Conservation (phyloP, 2,888 invertebrate genomes). For the Aplocera efformata region DNA sequence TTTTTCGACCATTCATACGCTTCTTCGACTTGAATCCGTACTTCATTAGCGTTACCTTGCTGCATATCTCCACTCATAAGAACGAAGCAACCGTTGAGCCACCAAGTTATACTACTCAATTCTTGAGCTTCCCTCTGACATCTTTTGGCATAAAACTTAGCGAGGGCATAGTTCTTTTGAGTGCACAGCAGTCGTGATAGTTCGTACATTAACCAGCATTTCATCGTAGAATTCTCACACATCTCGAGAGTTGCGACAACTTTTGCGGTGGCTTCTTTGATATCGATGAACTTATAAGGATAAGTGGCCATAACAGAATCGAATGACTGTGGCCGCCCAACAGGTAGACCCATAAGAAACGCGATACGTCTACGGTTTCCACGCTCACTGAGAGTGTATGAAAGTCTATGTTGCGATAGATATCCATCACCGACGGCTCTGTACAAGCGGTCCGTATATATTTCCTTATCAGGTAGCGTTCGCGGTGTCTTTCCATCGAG, state of each 20-base stretch:
- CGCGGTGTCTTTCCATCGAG: slow-evolving; percentile 63
- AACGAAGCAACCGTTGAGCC: slow-evolving; percentile 68
- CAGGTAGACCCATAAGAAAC: slow-evolving; percentile 67
- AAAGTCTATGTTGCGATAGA: slow-evolving; percentile 60
- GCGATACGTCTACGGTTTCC: slow-evolving; percentile 69
- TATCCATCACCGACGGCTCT: slow-evolving; percentile 69
- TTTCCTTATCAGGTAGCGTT: slow-evolving; percentile 65
- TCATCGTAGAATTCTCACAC: slow-evolving; percentile 72
- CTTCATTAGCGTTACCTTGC: slow-evolving; percentile 70
- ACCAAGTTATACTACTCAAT: slow-evolving; percentile 60
- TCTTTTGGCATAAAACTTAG: slow-evolving; percentile 69
- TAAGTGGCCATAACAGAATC: slow-evolving; percentile 74
- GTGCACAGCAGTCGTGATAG: slow-evolving; percentile 58
- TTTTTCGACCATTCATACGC: slow-evolving; percentile 66
- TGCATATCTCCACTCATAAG: slow-evolving; percentile 74
- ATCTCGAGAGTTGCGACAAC: slow-evolving; percentile 57
- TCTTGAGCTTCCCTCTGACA: slow-evolving; percentile 68
- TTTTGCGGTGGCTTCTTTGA: slow-evolving; percentile 60
- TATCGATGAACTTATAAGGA: slow-evolving; percentile 67
- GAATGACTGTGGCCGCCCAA: slow-evolving; percentile 64
- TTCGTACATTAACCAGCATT: slow-evolving; percentile 73
- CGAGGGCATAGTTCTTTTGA: slow-evolving; percentile 69
- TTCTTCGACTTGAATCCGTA: slow-evolving; percentile 66
- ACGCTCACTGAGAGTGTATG: slow-evolving; percentile 67
- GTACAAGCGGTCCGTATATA: slow-evolving; percentile 64